Evolutionary conservation across 2,113 vertebrate genomes (phyloP).

Genomic region (Pangasianodon gigas): DNA sequence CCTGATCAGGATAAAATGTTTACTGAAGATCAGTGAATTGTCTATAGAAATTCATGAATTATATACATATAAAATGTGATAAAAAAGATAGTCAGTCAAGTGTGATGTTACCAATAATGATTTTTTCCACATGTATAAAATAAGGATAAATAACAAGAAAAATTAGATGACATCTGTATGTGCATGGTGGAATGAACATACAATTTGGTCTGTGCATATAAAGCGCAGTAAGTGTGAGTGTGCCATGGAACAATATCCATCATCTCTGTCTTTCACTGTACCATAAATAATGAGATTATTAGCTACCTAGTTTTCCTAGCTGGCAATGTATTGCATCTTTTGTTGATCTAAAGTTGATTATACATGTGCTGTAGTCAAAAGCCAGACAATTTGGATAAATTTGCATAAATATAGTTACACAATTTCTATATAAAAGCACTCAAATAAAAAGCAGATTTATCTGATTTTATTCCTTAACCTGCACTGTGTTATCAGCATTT

Average conservation of each 20-base stretch:
- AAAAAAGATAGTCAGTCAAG: neutral
- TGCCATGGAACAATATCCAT: conserved; percentile 12
- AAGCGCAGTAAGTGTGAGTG: neutral
- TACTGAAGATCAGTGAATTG: neutral
- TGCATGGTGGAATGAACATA: neutral
- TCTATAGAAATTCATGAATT: neutral
- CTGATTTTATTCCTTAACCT: neutral
- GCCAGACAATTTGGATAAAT: neutral
- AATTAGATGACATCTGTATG: neutral
- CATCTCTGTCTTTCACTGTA: neutral
- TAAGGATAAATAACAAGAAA: neutral
- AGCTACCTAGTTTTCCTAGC: neutral
- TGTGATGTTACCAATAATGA: neutral
- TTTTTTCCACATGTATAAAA: neutral
- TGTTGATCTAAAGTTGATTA: neutral
- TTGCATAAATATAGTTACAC: neutral
- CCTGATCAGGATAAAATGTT: neutral
- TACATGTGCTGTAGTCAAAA: neutral
- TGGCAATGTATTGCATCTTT: neutral
- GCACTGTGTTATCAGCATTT: too few relatives aligned
- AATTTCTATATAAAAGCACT: neutral
- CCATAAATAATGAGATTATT: neutral
- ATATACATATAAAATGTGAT: neutral
- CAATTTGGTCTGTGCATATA: neutral
- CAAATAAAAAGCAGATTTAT: neutral